These are phyloP conservation scores for Sphenopsis melanotis DNA, from an alignment of 2,797 vertebrate species.

Conservation along the genomic window DNA sequence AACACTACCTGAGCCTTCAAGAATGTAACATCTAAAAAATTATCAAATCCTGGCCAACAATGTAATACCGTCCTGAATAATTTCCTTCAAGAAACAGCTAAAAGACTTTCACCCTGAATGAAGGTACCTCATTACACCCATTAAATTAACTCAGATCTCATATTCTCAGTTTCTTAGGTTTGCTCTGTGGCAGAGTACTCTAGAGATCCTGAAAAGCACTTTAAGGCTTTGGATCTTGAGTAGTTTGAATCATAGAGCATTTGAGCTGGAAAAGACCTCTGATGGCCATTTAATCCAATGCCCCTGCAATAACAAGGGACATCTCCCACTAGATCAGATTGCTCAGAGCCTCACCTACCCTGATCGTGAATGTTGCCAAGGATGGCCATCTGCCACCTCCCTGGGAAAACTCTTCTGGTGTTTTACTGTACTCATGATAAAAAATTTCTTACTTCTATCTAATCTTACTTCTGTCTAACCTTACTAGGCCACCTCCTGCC, in stretches of 20 bases:
- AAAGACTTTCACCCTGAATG: background rate
- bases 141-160: background rate
- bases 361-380: background rate
- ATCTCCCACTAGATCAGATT: background rate
- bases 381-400: background rate
- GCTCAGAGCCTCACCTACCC: background rate
- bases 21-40: background rate
- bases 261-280: background rate
- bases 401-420: background rate
- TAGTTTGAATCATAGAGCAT: background rate
- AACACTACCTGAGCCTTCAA: background rate
- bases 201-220: background rate
- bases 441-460: background rate
- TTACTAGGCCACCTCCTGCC: no score
- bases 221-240: background rate
- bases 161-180: background rate
- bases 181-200: background rate
- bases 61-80: background rate
- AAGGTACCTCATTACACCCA: background rate
- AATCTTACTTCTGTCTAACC: background rate
- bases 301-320: background rate
- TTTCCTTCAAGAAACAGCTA: background rate
- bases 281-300: background rate
- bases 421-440: background rate
- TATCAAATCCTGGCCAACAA: background rate